These are phyloP conservation scores for Drosophila anomelani DNA, from an alignment of 2,888 invertebrate genomes.

Conservation along the genomic window DNA sequence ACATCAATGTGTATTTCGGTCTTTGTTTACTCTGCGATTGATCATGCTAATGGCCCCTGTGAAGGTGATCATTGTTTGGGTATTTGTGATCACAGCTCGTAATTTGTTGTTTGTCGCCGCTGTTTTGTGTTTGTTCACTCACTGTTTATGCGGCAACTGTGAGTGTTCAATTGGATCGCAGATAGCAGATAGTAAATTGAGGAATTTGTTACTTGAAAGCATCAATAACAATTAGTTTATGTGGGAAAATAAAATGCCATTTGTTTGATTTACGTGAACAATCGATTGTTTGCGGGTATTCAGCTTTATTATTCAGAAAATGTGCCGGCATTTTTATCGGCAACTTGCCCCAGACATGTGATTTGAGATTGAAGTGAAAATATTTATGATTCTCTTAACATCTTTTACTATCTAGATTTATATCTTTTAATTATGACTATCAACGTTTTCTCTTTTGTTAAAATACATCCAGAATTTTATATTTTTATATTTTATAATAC, in stretches of 20 bases:
- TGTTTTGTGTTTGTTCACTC: conserved; percentile 12
- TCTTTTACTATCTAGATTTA: background rate
- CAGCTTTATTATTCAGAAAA: background rate
- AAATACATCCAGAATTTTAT: too few relatives aligned
- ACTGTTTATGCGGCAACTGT: conserved; percentile 19
- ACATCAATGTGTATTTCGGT: conserved; percentile 8
- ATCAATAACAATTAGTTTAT: background rate
- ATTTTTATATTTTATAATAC: too few relatives aligned
- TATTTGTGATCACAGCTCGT: conserved; percentile 17
- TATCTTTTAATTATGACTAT: background rate
- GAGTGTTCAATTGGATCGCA: conserved; percentile 19
- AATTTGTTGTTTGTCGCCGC: conserved; percentile 25
- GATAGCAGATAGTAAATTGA: conserved; percentile 5
- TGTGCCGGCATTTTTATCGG: background rate
- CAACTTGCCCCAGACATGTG: background rate
- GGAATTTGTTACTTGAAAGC: conserved; percentile 13
- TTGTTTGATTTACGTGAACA: background rate
- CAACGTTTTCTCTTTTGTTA: background rate
- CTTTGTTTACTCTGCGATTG: conserved; percentile 42
- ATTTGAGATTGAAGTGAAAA: background rate
- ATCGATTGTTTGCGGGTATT: background rate
- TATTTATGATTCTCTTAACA: conserved; percentile 9
- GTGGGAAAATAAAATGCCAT: background rate
- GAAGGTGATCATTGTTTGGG: conserved; percentile 28
- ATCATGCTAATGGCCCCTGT: conserved; percentile 28